Conservation (phyloP, 2,797 vertebrate genomes). For the Phalloptychus januarius region DNA sequence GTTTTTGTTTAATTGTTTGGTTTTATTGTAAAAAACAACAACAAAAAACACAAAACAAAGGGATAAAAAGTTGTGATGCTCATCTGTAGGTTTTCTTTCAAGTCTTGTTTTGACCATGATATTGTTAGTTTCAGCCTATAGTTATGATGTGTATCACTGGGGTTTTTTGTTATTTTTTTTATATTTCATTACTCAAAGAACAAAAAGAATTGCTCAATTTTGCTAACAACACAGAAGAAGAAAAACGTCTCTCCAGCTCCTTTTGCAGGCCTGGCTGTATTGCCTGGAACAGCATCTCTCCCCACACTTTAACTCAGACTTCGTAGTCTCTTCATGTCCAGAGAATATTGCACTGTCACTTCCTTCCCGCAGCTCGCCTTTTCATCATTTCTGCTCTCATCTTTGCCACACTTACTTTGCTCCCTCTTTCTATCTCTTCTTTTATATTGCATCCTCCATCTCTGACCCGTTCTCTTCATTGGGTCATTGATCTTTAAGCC, state of each 20-base stretch:
- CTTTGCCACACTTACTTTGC: constrained; percentile 42
- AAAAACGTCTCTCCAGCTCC: constrained; percentile 15
- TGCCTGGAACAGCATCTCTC: constrained; percentile 16
- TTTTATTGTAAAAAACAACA: too few relatives aligned
- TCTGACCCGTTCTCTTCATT: constrained; percentile 58
- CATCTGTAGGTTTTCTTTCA: background rate
- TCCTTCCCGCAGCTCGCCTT: constrained; percentile 52
- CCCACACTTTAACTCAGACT: constrained; percentile 1
- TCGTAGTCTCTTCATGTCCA: constrained; percentile 53
- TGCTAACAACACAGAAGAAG: constrained; percentile 16
- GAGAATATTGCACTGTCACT: constrained; percentile 51
- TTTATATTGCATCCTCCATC: constrained; percentile 46
- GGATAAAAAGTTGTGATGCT: too few relatives aligned
- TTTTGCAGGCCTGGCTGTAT: background rate
- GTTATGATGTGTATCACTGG: background rate
- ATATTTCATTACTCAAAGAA: constrained; percentile 24
- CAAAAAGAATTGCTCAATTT: constrained; percentile 27
- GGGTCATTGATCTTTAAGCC: constrained; percentile 64
- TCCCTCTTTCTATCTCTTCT: constrained; percentile 16
- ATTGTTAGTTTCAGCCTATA: background rate
- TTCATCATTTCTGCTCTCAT: constrained; percentile 56
- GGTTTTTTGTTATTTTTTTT: background rate
- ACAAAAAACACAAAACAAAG: too few relatives aligned
- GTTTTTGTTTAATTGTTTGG: too few relatives aligned
- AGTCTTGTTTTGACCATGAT: background rate